Percentiles rank a stretch among this genome's conserved stretches.
These are phyloP conservation scores for Sclerurus mexicanus DNA, from an alignment of 2,113 vertebrate genomes.

Conservation along the genomic window DNA sequence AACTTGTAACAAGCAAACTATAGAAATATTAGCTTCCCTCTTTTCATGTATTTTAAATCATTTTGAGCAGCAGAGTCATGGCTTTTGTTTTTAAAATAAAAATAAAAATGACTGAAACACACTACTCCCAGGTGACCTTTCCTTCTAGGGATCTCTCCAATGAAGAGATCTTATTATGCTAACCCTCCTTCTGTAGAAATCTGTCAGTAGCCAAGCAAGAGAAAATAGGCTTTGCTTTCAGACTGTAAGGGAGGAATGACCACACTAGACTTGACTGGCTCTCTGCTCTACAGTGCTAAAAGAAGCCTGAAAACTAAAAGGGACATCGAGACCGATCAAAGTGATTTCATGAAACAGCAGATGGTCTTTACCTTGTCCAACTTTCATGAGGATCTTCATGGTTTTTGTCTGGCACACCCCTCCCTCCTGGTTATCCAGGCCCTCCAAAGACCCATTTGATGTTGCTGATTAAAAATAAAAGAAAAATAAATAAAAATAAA, in stretches of 20 bases:
- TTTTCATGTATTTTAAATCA: constrained; percentile 62
- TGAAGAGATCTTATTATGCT: constrained; percentile 43
- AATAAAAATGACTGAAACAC: constrained; percentile 48
- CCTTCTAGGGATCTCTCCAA: constrained; percentile 44
- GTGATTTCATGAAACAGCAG: constrained; percentile 64
- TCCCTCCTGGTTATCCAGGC: constrained; percentile 98
- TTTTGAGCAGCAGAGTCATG: constrained; percentile 56
- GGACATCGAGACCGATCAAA: constrained; percentile 43
- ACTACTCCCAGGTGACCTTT: constrained; percentile 52
- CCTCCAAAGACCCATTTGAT: constrained; percentile 97
- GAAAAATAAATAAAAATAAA: constrained; percentile 71
- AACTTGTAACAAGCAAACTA: constrained; percentile 63
- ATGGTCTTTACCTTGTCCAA: constrained; percentile 94
- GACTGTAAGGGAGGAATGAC: constrained; percentile 12
- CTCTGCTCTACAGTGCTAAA: constrained; percentile 3
- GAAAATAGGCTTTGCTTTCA: constrained; percentile 61
- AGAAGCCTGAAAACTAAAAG: constrained; percentile 45
- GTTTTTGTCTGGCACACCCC: constrained; percentile 97
- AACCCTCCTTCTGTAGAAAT: constrained; percentile 38
- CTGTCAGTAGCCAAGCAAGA: constrained; percentile 45
- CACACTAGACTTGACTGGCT: background rate
- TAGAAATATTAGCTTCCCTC: constrained; percentile 59
- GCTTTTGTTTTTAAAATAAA: constrained; percentile 64
- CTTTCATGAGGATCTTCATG: constrained; percentile 99
- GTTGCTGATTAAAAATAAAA: constrained; percentile 89